phyloP scores from a whole-genome alignment of 2,797 vertebrate species.

The Pagetopsis macropterus region DNA sequence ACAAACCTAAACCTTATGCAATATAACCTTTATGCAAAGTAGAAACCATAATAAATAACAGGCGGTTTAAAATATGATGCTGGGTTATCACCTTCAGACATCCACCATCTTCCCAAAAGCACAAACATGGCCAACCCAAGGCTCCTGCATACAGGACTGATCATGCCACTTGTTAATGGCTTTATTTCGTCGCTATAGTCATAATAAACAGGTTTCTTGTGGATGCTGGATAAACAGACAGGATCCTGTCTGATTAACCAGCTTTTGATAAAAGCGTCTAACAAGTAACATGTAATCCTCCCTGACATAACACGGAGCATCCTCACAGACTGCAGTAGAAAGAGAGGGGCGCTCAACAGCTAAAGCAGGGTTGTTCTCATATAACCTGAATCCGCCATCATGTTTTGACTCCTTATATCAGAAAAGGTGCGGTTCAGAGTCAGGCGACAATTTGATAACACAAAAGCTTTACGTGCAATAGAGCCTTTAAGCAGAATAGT shows the following conservation, averaged over 20 bases:
- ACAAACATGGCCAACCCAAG: neutral
- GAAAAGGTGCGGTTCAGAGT: neutral
- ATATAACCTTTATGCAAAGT: too few relatives aligned
- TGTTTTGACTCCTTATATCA: neutral
- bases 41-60: neutral
- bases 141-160: neutral
- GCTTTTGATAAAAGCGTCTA: too few relatives aligned
- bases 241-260: too few relatives aligned
- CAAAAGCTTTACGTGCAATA: neutral
- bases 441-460: neutral
- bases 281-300: neutral
- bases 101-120: conserved; percentile 15
- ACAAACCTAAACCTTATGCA: neutral
- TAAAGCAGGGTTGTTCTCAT: conserved; percentile 53
- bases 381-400: conserved; percentile 47
- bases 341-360: neutral
- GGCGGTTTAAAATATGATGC: neutral
- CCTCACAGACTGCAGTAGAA: conserved; percentile 32
- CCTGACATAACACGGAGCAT: conserved; percentile 47
- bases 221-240: neutral
- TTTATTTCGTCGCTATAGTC: neutral
- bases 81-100: conserved; percentile 19
- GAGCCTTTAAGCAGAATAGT: rapidly evolving
- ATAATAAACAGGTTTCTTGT: neutral
- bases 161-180: conserved; percentile 37